Conservation (phyloP, 2,888 invertebrate genomes). For the Eulithis testata region DNA sequence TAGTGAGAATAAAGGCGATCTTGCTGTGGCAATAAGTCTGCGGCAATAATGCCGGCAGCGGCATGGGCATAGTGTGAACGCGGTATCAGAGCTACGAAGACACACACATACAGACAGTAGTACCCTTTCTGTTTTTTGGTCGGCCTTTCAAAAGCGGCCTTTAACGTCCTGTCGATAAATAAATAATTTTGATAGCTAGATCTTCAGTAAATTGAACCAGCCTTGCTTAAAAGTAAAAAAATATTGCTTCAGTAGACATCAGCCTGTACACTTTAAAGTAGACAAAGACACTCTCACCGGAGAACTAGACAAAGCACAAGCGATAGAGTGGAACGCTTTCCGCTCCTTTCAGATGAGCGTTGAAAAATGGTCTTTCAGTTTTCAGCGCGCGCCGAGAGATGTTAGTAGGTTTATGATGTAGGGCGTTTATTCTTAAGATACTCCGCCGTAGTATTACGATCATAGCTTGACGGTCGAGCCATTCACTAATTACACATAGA, state of each 20-base stretch:
- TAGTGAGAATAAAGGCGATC: too few species aligned
- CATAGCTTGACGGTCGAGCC: not conserved
- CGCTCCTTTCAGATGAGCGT: constrained; percentile 33
- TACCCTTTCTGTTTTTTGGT: too few species aligned
- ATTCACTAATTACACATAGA: too few species aligned
- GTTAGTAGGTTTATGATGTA: constrained; percentile 23
- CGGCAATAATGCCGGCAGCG: too few species aligned
- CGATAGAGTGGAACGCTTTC: constrained; percentile 33
- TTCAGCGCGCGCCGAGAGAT: constrained; percentile 36
- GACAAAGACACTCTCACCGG: constrained; percentile 20
- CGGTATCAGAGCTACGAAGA: too few species aligned
- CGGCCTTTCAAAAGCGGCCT: too few species aligned
- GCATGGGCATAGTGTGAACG: too few species aligned
- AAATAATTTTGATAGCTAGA: too few species aligned
- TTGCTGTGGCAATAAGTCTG: too few species aligned
- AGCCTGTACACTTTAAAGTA: not conserved
- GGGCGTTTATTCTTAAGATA: constrained; percentile 8
- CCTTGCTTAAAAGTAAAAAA: not conserved
- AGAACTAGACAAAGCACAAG: constrained; percentile 25
- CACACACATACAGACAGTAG: too few species aligned
- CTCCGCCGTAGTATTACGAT: not conserved
- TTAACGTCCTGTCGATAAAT: too few species aligned
- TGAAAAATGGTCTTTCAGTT: constrained; percentile 40
- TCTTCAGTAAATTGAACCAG: too few species aligned
- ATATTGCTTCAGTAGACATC: not conserved